Base-by-base conservation (phyloP, 2,113 vertebrate genomes). In the Motacilla tschutschensis region DNA sequence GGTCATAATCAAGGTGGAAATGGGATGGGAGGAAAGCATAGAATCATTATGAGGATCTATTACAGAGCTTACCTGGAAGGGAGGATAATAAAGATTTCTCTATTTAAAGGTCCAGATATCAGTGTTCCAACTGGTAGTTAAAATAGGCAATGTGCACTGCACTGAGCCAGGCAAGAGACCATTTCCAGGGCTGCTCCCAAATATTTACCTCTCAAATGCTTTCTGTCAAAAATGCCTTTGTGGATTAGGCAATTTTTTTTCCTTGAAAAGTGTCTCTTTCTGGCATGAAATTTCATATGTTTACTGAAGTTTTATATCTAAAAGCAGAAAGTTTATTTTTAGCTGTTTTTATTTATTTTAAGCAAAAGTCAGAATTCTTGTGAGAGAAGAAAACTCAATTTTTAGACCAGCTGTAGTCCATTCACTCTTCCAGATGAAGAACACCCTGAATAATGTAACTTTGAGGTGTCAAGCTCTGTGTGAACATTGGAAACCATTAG, bases 271-370 rank as follows among this genome's bases (percentile, higher is more conserved):
- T 24, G 15, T 76, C 71, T 90, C 31, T 5, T 91, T 91, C 63
- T 62, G 72, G 64, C 55, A 55, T 79, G 71, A 88, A 82, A 88
- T 84, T 86, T 86, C 83, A 82, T 41, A 75, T 67, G 60, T 84
- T 91, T 79, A 88, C 71, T 57, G 47, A 73, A 57, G 71, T 17
- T 66, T 69, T 86, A 55, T 22, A 41, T 59, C 58, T 65, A 69
- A 78, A 83, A 85, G 43, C 66, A 81, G 31, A 69, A 87, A 71
- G 40, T 51, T 83, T 72, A 26, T 78, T 85, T 91, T 92, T 70
- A 67, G 21, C 18, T 46, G n/a, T 28, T 69, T 59, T 18, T 70
- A 5, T 47, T 82, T 69, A 84, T 84, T 74, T 65, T 4, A 65
- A 72, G 19, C 25, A 63, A 33, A 89, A 67, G 11, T 59, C 78